These are phyloP conservation scores for Octopus bimaculoides DNA, from an alignment of 1,140 invertebrate species.

Conservation along the genomic window DNA sequence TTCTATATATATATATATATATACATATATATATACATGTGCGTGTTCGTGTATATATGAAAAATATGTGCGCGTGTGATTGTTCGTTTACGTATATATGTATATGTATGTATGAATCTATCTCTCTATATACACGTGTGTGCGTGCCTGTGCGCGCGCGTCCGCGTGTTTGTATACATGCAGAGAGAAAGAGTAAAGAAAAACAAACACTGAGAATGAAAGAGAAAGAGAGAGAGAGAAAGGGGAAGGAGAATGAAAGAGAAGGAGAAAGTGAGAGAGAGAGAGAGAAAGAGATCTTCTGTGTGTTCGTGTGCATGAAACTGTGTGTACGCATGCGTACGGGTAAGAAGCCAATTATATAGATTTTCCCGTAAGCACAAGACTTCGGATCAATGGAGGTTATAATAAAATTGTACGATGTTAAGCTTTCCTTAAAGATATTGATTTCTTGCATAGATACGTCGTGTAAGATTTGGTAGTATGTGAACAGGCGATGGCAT, in stretches of 20 bases:
- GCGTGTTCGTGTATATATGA: neutral
- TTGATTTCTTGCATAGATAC: too few species aligned
- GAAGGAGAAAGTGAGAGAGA: neutral
- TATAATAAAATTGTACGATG: too few species aligned
- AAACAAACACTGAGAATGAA: neutral
- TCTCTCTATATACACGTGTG: neutral
- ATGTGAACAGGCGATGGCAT: too few species aligned
- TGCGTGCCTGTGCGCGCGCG: neutral
- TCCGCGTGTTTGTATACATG: neutral
- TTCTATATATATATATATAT: neutral
- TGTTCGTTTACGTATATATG: neutral
- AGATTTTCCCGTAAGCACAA: too few species aligned
- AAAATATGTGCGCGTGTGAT: neutral
- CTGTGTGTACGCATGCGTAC: too few species aligned
- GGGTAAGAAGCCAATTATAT: too few species aligned
- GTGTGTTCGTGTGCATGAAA: too few species aligned
- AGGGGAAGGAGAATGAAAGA: neutral
- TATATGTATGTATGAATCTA: neutral
- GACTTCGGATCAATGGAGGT: too few species aligned
- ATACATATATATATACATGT: neutral
- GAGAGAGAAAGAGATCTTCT: neutral
- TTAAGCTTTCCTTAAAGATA: too few species aligned
- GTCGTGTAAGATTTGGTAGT: too few species aligned
- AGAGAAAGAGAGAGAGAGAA: neutral
- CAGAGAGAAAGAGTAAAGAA: neutral